Conservation (phyloP, 1,140 invertebrate genomes). For the Drosophila athabasca region DNA sequence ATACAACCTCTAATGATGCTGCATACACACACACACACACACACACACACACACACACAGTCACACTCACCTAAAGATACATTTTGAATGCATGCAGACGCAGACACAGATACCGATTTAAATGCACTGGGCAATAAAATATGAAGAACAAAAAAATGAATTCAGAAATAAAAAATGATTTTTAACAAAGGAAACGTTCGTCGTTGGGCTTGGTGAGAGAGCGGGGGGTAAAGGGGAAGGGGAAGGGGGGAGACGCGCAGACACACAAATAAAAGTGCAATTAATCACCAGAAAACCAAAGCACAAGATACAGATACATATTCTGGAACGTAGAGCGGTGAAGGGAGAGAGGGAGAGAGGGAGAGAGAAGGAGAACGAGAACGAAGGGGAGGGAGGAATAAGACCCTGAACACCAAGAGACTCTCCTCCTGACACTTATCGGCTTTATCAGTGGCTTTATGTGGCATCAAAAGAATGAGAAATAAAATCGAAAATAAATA, state of each 20-base stretch:
- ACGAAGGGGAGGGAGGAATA: not conserved
- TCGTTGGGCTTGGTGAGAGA: no score
- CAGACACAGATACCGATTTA: conserved; percentile 33
- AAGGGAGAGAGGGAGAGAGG: not conserved
- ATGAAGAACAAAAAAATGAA: conserved; percentile 46
- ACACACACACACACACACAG: not conserved
- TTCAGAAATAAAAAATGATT: conserved; percentile 40
- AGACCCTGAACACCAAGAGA: conserved; percentile 9
- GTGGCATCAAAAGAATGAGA: conserved; percentile 17
- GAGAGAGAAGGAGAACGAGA: not conserved
- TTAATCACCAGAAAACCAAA: conserved; percentile 69
- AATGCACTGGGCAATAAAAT: conserved; percentile 69
- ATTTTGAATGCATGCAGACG: not conserved
- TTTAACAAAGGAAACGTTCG: conserved; percentile 48
- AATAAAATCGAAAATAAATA: conserved; percentile 33
- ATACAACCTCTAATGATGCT: conserved; percentile 70
- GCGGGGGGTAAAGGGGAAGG: no score
- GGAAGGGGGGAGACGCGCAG: conserved; percentile 7
- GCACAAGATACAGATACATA: conserved; percentile 26
- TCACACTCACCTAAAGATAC: no score
- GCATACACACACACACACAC: conserved; percentile 12
- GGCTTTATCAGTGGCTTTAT: conserved; percentile 68
- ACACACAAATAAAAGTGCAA: conserved; percentile 77
- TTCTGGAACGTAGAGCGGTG: conserved; percentile 13
- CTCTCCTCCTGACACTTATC: conserved; percentile 69